Conservation (phyloP, 2,113 vertebrate species). For the Nerophis ophidion region DNA sequence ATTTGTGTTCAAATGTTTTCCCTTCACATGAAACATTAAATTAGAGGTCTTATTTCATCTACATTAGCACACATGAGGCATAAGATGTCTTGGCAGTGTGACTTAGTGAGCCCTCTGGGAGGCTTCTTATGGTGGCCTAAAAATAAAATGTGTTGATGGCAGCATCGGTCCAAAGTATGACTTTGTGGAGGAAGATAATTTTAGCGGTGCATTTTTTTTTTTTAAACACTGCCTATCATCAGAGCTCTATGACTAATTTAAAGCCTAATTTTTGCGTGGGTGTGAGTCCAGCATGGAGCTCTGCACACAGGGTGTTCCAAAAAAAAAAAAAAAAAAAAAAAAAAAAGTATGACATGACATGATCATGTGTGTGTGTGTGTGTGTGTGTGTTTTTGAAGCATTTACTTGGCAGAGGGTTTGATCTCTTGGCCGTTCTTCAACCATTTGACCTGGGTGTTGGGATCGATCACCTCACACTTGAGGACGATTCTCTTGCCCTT, state of each 20-base stretch:
- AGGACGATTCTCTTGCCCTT: conserved; percentile 82
- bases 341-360: not conserved
- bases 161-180: conserved; percentile 27
- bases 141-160: conserved; percentile 56
- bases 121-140: conserved; percentile 46
- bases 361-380: conserved; percentile 7
- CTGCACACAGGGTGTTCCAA: not conserved
- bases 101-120: conserved; percentile 26
- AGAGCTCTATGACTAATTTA: conserved; percentile 19
- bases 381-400: conserved; percentile 10
- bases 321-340: not conserved
- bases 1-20: not conserved
- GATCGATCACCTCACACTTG: conserved; percentile 77
- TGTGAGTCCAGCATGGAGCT: conserved; percentile 8
- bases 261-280: conserved; percentile 5
- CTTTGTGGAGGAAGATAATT: conserved; percentile 38
- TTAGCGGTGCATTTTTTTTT: conserved; percentile 42
- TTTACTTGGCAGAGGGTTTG: conserved; percentile 81
- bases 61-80: conserved; percentile 18
- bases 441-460: conserved; percentile 80
- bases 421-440: conserved; percentile 86
- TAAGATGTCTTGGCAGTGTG: conserved; percentile 29
- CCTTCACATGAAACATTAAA: not conserved
- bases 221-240: conserved; percentile 35
- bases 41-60: not conserved